A percentile compares a stretch with the other conserved stretches of the same genome.
Conservation (phyloP, 2,888 invertebrate species). For the Torymus tubicola region DNA sequence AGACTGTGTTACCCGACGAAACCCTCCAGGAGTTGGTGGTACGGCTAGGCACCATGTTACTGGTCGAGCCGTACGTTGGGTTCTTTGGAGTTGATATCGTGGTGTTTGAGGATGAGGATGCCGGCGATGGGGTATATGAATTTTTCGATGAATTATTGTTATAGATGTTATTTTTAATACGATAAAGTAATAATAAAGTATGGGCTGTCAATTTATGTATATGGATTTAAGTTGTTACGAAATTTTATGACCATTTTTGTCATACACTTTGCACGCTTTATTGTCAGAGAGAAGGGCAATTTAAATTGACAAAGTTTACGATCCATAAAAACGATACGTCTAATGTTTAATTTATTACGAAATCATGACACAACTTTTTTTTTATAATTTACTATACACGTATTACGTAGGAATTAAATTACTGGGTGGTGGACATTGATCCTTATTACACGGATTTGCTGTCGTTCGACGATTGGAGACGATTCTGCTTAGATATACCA, state of each 20-base stretch:
- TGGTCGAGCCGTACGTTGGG: conserved; percentile 59
- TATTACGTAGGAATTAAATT: conserved; percentile 49
- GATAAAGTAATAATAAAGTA: too few relatives aligned
- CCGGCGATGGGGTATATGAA: neutral
- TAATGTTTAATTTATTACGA: too few relatives aligned
- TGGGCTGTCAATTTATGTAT: too few relatives aligned
- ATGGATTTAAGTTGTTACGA: too few relatives aligned
- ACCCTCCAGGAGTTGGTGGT: conserved; percentile 53
- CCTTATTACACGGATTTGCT: conserved; percentile 63
- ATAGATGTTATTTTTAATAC: too few relatives aligned
- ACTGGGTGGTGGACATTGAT: conserved; percentile 63
- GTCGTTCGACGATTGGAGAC: conserved; percentile 63
- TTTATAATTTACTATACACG: too few relatives aligned
- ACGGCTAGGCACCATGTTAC: conserved; percentile 53
- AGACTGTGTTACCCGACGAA: conserved; percentile 54
- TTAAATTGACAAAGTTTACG: too few relatives aligned
- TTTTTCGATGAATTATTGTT: neutral
- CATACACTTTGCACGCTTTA: too few relatives aligned
- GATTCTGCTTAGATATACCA: conserved; percentile 59
- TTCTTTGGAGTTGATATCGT: conserved; percentile 62
- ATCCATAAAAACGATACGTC: too few relatives aligned
- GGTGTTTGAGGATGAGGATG: conserved; percentile 52
- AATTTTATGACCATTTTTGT: too few relatives aligned
- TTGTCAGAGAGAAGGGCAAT: too few relatives aligned
- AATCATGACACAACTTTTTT: too few relatives aligned